These are phyloP conservation scores for Drosophila maculinotata DNA, from an alignment of 2,888 invertebrate genomes.

Conservation along the genomic window DNA sequence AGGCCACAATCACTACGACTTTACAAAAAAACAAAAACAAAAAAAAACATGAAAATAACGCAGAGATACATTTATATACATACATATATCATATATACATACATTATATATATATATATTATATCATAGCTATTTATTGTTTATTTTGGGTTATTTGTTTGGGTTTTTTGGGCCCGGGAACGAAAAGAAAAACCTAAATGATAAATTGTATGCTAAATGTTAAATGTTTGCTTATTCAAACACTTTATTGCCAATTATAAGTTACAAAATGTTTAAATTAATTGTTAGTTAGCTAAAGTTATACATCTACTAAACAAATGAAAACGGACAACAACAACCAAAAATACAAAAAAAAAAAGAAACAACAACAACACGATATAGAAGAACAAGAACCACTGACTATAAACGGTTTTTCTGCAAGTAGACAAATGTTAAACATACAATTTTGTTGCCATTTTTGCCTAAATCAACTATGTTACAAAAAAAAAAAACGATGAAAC, in stretches of 20 bases:
- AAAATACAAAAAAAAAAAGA: slow-evolving; percentile 14
- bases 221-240: slow-evolving; percentile 78
- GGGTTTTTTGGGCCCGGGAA: too few species aligned
- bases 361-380: slow-evolving; percentile 2
- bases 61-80: slow-evolving; percentile 63
- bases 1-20: slow-evolving; percentile 76
- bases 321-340: slow-evolving; percentile 33
- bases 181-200: slow-evolving; percentile 32
- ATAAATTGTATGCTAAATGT: slow-evolving; percentile 74
- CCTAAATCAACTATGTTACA: slow-evolving; percentile 85
- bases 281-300: slow-evolving; percentile 78
- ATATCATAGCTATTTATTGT: slow-evolving; percentile 73
- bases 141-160: slow-evolving; percentile 66
- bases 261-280: slow-evolving; percentile 78
- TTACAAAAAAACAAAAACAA: slow-evolving; percentile 44
- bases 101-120: slow-evolving; percentile 37
- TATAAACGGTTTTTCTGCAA: slow-evolving; percentile 63
- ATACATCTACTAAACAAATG: slow-evolving; percentile 69
- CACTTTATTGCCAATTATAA: slow-evolving; percentile 78
- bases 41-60: slow-evolving; percentile 20
- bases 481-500: slow-evolving; percentile 51
- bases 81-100: slow-evolving; percentile 45
- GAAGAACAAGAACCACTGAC: slow-evolving; percentile 65
- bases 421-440: slow-evolving; percentile 81
- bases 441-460: slow-evolving; percentile 85